These are phyloP conservation scores for Patella caerulea DNA, from an alignment of 2,888 invertebrate species.

Conservation along the genomic window DNA sequence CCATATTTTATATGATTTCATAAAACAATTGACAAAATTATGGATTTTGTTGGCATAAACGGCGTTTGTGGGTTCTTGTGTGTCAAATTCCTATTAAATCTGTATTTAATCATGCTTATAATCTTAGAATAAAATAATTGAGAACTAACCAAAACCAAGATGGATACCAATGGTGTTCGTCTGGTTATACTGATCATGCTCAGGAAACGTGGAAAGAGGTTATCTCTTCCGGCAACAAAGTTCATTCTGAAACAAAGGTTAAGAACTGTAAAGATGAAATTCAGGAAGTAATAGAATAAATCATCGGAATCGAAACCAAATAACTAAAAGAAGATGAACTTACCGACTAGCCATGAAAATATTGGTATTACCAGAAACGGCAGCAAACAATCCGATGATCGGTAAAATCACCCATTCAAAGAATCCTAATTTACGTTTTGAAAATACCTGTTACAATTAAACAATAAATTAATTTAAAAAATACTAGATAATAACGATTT, in stretches of 20 bases:
- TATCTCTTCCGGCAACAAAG: conserved; percentile 3
- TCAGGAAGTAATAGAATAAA: neutral
- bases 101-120: too few species aligned
- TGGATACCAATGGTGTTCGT: neutral
- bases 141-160: neutral
- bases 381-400: neutral
- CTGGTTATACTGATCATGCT: neutral
- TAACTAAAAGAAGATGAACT: neutral
- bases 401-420: conserved; percentile 1
- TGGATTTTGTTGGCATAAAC: too few species aligned
- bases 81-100: too few species aligned
- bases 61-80: too few species aligned
- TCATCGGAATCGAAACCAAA: neutral
- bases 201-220: neutral
- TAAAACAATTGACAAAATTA: too few species aligned
- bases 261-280: too few species aligned
- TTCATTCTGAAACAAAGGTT: neutral
- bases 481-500: too few species aligned
- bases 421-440: neutral
- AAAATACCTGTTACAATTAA: neutral
- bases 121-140: neutral
- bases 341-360: neutral
- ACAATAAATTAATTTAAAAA: too few species aligned
- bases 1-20: too few species aligned
- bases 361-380: neutral